Evolutionary conservation across 2,113 vertebrate species (phyloP), one percentile per base, ranked within the genome.

Genomic region (Gallinago undulata): DNA sequence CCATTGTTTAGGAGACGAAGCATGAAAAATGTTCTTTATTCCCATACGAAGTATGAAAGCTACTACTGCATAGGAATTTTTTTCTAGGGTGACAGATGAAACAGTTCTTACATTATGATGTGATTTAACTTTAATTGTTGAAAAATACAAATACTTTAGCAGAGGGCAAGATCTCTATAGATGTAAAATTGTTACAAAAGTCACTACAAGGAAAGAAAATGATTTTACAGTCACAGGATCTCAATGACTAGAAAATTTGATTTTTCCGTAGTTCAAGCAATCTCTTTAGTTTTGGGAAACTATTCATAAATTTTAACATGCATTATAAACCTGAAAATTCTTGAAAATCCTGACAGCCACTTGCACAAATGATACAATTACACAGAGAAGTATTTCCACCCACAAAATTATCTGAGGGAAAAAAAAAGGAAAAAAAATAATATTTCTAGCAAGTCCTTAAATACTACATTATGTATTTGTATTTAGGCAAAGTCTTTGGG

Each of bases 81-180:
- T 39, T 85, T 43, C 37, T 48, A 59, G 43, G 14, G 23, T 84
- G 48, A 90, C 57, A 77, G 55, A 84, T 74, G 10, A 95, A 92
- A 82, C 4, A 9, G 15, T 35, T 68, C 47, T 59, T 81, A 77
- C 37, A 39, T 68, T 83, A 69, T 57, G 35, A 89, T 81, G 31
- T 30, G 28, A 67, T 80, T 78, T 70, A 39, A 63, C 43, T 50
- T 56, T 74, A 74, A 93, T 81, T 86, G 2, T 53, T 77, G 72
- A 81, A 17, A 90, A 94, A 92, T 63, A 86, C 53, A 96, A 93
- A 94, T 89, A 89, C 89, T 96, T 93, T 95, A 96, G 21, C 24
- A 89, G 66, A 91, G 16, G 37, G 3, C 81, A 96, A 89, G 22
- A 56, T 76, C 69, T 93, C 84, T 53, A 18, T 25, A 68, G 80